Evolutionary conservation across 2,797 vertebrate species (phyloP).

Genomic region (Odontamblyopus rebecca): DNA sequence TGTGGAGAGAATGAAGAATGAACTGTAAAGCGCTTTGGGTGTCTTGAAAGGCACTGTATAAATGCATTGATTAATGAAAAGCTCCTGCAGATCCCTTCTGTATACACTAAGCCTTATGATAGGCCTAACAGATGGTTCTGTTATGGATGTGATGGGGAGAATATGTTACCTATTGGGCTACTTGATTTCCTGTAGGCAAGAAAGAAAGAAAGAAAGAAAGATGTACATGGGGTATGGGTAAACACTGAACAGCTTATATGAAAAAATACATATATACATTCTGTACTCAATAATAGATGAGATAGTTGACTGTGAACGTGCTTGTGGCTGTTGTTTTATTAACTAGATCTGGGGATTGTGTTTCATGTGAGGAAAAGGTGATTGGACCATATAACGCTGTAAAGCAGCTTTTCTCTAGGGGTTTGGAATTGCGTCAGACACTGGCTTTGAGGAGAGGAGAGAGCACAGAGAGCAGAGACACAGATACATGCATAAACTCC

Average conservation of each 20-base stretch:
- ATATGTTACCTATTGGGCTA: too few relatives aligned
- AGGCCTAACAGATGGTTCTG: too few relatives aligned
- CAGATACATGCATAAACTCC: not conserved
- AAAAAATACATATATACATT: conserved; percentile 15
- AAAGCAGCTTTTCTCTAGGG: not conserved
- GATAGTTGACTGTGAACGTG: not conserved
- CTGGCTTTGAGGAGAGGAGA: not conserved
- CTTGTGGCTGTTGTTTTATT: conserved; percentile 6
- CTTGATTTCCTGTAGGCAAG: not conserved
- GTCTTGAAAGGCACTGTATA: too few relatives aligned
- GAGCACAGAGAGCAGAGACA: not conserved
- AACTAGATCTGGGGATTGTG: not conserved
- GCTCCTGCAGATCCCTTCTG: too few relatives aligned
- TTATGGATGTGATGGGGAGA: too few relatives aligned
- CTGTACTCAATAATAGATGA: conserved; percentile 36
- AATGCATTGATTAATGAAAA: too few relatives aligned
- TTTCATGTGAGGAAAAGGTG: not conserved
- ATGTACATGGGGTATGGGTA: not conserved
- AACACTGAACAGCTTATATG: not conserved
- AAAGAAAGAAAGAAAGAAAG: not conserved
- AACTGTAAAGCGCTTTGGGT: too few relatives aligned
- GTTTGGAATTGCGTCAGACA: not conserved
- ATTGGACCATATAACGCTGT: not conserved
- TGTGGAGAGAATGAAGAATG: too few relatives aligned
- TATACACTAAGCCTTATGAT: too few relatives aligned